A percentile compares a stretch with the other conserved stretches of the same genome.
These are phyloP conservation scores for Alfaro cultratus DNA, from an alignment of 2,797 vertebrate genomes.

Conservation along the genomic window DNA sequence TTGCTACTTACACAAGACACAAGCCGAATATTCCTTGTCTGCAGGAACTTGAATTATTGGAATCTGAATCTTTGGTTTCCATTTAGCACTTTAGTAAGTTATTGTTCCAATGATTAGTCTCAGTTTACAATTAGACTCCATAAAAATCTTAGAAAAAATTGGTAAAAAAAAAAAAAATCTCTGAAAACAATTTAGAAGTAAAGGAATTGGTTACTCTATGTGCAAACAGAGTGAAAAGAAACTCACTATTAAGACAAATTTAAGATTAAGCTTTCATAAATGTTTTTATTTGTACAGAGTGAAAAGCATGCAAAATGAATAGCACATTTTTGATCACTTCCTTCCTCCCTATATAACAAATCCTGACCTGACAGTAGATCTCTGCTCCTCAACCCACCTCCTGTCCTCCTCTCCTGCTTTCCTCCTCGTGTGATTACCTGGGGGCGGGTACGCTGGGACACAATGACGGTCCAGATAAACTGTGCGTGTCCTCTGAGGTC, in stretches of 20 bases:
- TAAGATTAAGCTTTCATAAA: neutral
- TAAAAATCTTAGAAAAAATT: neutral
- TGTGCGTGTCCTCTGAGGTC: constrained; percentile 41
- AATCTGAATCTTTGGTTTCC: neutral
- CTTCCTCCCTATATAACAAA: constrained; percentile 33
- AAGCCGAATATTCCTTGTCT: neutral
- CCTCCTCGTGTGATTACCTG: constrained; percentile 50
- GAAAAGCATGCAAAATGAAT: constrained; percentile 7
- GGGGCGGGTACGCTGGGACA: constrained; percentile 29
- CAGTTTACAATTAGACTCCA: neutral
- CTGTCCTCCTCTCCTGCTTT: neutral
- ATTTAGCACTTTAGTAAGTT: neutral
- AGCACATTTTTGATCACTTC: constrained; percentile 10
- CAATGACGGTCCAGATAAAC: constrained; percentile 46
- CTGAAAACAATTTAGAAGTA: neutral
- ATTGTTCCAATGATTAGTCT: neutral
- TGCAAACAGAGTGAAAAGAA: neutral
- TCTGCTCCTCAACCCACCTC: constrained; percentile 25
- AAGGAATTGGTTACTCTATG: neutral
- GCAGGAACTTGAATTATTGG: neutral
- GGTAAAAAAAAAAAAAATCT: neutral
- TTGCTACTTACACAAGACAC: neutral
- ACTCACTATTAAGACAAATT: neutral
- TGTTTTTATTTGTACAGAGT: neutral
- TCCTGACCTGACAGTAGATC: constrained; percentile 30